phyloP scores from a whole-genome alignment of 2,888 invertebrate genomes.

The Amphipoea oculea region DNA sequence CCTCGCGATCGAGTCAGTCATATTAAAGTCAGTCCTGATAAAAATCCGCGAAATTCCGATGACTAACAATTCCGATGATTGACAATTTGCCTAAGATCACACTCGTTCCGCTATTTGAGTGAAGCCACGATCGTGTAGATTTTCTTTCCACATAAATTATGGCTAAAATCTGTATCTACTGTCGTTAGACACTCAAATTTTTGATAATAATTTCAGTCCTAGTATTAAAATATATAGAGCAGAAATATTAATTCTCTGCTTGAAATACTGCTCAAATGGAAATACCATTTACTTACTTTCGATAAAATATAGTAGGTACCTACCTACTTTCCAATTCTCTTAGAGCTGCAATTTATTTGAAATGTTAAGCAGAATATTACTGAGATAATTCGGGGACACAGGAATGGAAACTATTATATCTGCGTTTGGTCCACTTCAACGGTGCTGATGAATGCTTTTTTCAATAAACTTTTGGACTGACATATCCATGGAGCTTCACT shows the following conservation, averaged over 20 bases:
- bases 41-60: not conserved
- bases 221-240: conserved; percentile 29
- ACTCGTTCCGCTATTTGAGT: not conserved
- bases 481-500: not conserved
- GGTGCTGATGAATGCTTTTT: not conserved
- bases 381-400: conserved; percentile 7
- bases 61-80: not conserved
- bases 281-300: conserved; percentile 40
- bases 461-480: not conserved
- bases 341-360: not conserved
- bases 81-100: no score
- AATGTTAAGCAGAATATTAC: not conserved
- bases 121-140: not conserved
- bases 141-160: not conserved
- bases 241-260: conserved; percentile 54
- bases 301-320: conserved; percentile 17
- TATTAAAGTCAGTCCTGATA: not conserved
- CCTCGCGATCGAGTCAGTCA: not conserved
- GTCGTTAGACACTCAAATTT: not conserved
- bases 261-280: conserved; percentile 51
- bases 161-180: not conserved
- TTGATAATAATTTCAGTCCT: conserved; percentile 18
- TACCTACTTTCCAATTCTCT: conserved; percentile 23
- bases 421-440: not conserved
- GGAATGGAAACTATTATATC: not conserved